phyloP scores from a whole-genome alignment of 1,140 invertebrate genomes.

The Leguminivora glycinivorella region DNA sequence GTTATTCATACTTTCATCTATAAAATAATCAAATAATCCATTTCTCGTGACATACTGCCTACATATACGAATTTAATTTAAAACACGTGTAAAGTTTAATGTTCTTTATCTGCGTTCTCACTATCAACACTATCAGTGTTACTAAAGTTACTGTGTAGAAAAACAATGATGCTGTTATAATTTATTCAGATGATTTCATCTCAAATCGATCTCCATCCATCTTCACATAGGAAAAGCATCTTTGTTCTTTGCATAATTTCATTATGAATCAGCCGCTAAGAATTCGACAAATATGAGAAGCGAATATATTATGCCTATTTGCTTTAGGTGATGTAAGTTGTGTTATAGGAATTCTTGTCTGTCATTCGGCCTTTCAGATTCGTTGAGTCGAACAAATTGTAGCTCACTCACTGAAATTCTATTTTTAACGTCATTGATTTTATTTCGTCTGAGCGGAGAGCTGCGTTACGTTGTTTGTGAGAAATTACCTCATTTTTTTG shows the following conservation, averaged over 20 bases:
- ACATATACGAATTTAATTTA: no score
- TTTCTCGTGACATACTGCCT: neutral
- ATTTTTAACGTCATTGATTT: neutral
- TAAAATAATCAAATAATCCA: neutral
- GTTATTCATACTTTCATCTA: neutral
- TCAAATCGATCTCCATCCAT: slow-evolving; percentile 4
- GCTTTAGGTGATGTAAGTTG: slow-evolving; percentile 12
- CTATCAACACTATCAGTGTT: no score
- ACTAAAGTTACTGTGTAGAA: neutral
- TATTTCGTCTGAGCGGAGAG: neutral
- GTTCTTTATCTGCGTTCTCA: no score
- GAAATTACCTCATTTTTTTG: no score
- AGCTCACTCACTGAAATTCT: neutral
- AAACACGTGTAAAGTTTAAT: no score
- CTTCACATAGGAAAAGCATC: slow-evolving; percentile 2
- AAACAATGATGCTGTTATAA: slow-evolving; percentile 6
- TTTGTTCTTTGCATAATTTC: slow-evolving; percentile 27
- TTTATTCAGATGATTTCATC: slow-evolving; percentile 20
- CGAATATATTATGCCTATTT: slow-evolving; percentile 19
- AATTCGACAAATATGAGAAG: slow-evolving; percentile 17
- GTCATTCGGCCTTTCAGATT: neutral
- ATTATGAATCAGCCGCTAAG: slow-evolving; percentile 25
- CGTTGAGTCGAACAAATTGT: neutral
- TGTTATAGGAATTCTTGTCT: neutral
- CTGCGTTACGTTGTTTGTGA: no score